Conservation (phyloP, 2,888 invertebrate species). For the Brachylomia viminalis region DNA sequence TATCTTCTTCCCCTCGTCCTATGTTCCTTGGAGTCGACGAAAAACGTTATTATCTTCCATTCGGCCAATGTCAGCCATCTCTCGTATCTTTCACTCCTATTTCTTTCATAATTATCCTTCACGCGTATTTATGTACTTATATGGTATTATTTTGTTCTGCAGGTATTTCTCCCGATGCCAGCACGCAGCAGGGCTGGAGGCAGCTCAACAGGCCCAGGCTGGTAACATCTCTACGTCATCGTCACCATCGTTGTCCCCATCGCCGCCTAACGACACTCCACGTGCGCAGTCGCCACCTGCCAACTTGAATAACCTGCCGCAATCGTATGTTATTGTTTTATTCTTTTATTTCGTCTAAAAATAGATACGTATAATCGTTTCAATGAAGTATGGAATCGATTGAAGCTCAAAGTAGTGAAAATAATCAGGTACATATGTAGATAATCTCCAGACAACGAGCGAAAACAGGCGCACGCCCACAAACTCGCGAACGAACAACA, state of each 20-base stretch:
- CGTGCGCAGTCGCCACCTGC: conserved; percentile 70
- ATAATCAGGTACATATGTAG: background rate
- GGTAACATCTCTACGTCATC: conserved; percentile 49
- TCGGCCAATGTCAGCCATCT: background rate
- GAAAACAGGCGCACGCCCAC: background rate
- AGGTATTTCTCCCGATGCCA: conserved; percentile 85
- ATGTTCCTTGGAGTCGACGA: too few species aligned
- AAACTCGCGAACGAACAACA: background rate
- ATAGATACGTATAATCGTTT: background rate
- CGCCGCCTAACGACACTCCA: conserved; percentile 70
- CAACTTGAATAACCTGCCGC: conserved; percentile 69
- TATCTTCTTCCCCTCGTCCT: background rate
- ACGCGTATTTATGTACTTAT: background rate
- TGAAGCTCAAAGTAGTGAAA: background rate
- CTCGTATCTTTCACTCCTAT: background rate
- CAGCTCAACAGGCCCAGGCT: conserved; percentile 64
- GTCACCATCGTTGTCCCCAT: conserved; percentile 67
- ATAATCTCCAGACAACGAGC: background rate
- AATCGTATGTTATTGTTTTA: conserved; percentile 74
- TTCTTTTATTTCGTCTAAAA: background rate
- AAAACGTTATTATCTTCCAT: background rate
- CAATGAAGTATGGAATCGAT: background rate
- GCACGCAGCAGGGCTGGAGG: conserved; percentile 82
- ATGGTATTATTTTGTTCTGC: conserved; percentile 16
- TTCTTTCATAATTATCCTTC: background rate